These are phyloP conservation scores for Melozone crissalis DNA, from an alignment of 2,113 vertebrate species.

Conservation along the genomic window DNA sequence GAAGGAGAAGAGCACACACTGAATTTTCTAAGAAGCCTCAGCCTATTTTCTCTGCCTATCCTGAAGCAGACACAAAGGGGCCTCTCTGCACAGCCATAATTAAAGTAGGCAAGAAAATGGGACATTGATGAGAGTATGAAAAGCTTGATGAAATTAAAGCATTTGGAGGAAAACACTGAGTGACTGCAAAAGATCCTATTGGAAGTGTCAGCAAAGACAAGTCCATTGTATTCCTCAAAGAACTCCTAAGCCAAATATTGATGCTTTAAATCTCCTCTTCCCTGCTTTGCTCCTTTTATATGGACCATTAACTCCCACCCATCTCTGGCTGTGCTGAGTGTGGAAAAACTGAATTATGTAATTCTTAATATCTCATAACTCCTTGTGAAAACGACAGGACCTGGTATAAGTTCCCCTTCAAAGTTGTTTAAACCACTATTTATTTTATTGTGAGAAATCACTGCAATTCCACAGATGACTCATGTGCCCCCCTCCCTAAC, in stretches of 20 bases:
- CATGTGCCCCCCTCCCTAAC: background rate
- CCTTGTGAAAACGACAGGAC: background rate
- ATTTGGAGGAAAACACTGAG: background rate
- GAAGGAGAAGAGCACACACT: background rate
- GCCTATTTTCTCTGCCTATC: background rate
- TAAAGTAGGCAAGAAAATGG: background rate
- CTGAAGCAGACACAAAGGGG: background rate
- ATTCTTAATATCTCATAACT: background rate
- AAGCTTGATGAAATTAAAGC: background rate
- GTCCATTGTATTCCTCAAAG: background rate
- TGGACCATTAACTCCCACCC: background rate
- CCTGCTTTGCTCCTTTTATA: background rate
- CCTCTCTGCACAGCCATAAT: background rate
- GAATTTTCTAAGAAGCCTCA: background rate
- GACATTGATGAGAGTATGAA: background rate
- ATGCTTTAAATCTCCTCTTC: background rate
- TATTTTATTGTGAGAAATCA: background rate
- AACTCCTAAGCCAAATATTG: background rate
- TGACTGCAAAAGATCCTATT: background rate
- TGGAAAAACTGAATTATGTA: background rate
- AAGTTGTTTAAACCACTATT: background rate
- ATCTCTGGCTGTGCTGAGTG: background rate
- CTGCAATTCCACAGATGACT: background rate
- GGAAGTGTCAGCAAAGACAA: background rate
- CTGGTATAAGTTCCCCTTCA: background rate